A percentile compares a stretch with the other conserved stretches of the same genome.
Evolutionary conservation across 2,113 vertebrate species (phyloP).

Genomic region (Sinocyclocheilus rhinocerous): DNA sequence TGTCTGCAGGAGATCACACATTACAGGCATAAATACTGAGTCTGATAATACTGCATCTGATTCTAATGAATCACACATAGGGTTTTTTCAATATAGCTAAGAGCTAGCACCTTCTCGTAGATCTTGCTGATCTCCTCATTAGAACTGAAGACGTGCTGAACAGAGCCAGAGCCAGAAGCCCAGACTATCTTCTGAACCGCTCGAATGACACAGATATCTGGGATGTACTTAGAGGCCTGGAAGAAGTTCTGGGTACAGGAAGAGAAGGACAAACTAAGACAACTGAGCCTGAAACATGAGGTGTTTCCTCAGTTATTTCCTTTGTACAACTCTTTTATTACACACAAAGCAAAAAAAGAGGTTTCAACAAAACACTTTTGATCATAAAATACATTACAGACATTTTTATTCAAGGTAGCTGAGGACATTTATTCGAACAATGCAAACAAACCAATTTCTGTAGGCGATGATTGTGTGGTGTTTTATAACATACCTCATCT

Average conservation of each 20-base stretch:
- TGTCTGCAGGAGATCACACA: slow-evolving; percentile 74
- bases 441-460: background rate
- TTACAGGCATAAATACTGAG: background rate
- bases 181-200: slow-evolving; percentile 98
- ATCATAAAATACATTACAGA: background rate
- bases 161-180: slow-evolving; percentile 95
- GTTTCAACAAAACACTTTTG: background rate
- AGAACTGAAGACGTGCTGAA: slow-evolving; percentile 95
- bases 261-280: slow-evolving; percentile 38
- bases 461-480: background rate
- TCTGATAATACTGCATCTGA: background rate
- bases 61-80: background rate
- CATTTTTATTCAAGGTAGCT: background rate
- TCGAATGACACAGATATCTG: slow-evolving; percentile 97
- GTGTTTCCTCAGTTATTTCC: too few relatives aligned
- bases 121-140: slow-evolving; percentile 99
- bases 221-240: slow-evolving; percentile 96
- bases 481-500: slow-evolving; percentile 85
- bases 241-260: slow-evolving; percentile 72
- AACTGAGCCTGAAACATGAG: background rate
- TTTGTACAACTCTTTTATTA: background rate
- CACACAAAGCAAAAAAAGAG: background rate
- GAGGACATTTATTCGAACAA: background rate
- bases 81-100: background rate
- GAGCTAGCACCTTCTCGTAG: slow-evolving; percentile 89